A percentile compares a stretch with the other conserved stretches of the same genome.
These are phyloP conservation scores for Hyposoter didymator DNA, from an alignment of 2,888 invertebrate genomes.

Conservation along the genomic window DNA sequence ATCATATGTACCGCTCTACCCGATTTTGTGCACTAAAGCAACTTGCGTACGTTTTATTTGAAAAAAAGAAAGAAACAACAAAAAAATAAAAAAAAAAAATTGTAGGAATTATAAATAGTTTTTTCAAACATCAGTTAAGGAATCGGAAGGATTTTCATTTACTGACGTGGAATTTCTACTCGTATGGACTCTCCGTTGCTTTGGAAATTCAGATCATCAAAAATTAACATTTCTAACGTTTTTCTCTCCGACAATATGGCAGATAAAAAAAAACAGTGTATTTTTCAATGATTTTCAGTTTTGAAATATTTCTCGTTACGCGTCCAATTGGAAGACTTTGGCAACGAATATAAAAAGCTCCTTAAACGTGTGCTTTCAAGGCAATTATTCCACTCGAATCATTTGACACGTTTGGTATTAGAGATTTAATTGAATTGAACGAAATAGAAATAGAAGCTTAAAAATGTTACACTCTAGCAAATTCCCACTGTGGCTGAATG, in stretches of 20 bases:
- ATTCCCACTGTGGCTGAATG: not conserved
- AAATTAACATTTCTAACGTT: not conserved
- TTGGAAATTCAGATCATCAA: not conserved
- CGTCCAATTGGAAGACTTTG: not conserved
- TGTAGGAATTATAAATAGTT: not conserved
- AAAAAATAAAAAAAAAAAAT: not conserved
- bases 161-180: not conserved
- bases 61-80: not conserved
- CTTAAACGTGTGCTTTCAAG: not conserved
- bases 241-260: not conserved
- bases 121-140: not conserved
- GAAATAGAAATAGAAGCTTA: not conserved
- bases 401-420: not conserved
- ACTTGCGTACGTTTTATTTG: not conserved
- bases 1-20: not conserved
- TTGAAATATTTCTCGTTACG: not conserved
- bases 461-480: not conserved
- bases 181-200: not conserved
- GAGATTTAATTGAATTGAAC: not conserved
- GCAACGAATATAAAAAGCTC: not conserved
- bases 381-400: not conserved
- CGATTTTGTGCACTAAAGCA: not conserved
- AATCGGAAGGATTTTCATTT: slow-evolving; percentile 20
- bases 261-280: not conserved
- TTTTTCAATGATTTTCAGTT: not conserved